Evolutionary conservation across 2,113 vertebrate species (phyloP).

Genomic region (Nematolebias whitei): DNA sequence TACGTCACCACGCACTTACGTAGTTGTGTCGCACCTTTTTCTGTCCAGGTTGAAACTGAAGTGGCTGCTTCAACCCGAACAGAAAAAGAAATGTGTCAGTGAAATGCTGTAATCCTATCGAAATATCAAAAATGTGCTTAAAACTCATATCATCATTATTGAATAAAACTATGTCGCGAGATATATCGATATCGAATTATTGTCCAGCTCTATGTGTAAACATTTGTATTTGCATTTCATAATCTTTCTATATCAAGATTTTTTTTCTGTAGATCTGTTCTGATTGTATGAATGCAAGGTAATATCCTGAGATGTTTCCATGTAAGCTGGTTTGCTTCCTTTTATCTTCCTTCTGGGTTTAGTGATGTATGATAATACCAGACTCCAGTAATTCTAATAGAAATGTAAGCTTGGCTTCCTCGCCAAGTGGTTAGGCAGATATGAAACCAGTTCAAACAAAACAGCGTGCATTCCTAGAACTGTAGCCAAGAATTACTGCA

Average conservation of each 20-base stretch:
- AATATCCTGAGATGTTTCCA: slow-evolving; percentile 17
- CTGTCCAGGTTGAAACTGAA: too few species aligned
- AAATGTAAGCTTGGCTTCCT: slow-evolving; percentile 51
- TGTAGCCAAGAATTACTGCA: slow-evolving; percentile 23
- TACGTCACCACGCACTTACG: too few species aligned
- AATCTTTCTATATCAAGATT: slow-evolving; percentile 8
- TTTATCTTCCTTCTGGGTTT: slow-evolving; percentile 53
- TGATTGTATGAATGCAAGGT: slow-evolving; percentile 16
- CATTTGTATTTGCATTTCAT: slow-evolving; percentile 27
- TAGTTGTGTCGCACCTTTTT: too few species aligned
- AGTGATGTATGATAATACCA: slow-evolving; percentile 63
- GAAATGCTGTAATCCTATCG: too few species aligned
- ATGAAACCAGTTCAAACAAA: slow-evolving; percentile 57
- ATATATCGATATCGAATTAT: too few species aligned
- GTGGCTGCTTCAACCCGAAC: too few species aligned
- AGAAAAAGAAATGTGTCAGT: too few species aligned
- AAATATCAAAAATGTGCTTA: too few species aligned
- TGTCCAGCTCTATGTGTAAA: too few species aligned
- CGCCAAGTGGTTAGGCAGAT: slow-evolving; percentile 63
- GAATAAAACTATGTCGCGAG: too few species aligned
- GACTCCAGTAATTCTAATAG: slow-evolving; percentile 56
- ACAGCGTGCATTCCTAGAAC: slow-evolving; percentile 50
- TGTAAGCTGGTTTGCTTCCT: slow-evolving; percentile 43
- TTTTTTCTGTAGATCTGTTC: slow-evolving; percentile 12
- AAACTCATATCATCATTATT: too few species aligned